Percentiles rank a stretch among this genome's conserved stretches.
phyloP scores from a whole-genome alignment of 2,888 invertebrate species.

The Zaprionus obscuricornis region DNA sequence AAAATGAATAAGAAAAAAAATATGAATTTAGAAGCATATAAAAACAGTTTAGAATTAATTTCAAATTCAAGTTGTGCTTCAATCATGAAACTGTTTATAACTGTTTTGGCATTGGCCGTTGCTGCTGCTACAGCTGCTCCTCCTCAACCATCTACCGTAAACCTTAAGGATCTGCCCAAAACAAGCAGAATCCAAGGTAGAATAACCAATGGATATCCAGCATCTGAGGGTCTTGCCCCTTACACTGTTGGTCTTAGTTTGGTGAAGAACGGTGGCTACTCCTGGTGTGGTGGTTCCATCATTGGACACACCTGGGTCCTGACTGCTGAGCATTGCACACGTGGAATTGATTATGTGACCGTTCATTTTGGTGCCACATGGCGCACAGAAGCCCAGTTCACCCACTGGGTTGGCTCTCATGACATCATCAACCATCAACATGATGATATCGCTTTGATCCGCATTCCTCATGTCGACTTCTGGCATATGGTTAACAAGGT shows the following conservation, averaged over 20 bases:
- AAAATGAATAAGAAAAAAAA: too few relatives aligned
- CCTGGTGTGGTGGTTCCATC: slow-evolving; percentile 69
- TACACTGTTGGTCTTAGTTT: slow-evolving; percentile 65
- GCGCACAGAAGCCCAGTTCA: not conserved
- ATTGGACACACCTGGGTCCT: slow-evolving; percentile 56
- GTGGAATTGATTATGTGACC: not conserved
- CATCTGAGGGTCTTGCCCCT: slow-evolving; percentile 51
- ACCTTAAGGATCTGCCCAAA: slow-evolving; percentile 21
- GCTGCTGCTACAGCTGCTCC: slow-evolving; percentile 21
- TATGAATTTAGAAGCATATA: too few relatives aligned
- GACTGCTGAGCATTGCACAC: slow-evolving; percentile 63
- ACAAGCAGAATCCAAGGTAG: slow-evolving; percentile 46
- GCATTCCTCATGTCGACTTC: too few relatives aligned
- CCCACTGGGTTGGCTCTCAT: not conserved
- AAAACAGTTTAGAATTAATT: too few relatives aligned
- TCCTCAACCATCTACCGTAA: slow-evolving; percentile 16
- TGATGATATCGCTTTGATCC: too few relatives aligned
- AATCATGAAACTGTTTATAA: too few relatives aligned
- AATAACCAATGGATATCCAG: slow-evolving; percentile 61
- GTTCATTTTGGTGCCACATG: too few relatives aligned
- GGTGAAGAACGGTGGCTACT: slow-evolving; percentile 31
- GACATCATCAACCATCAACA: too few relatives aligned
- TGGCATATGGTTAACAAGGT: too few relatives aligned
- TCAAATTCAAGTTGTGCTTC: too few relatives aligned
- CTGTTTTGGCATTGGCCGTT: slow-evolving; percentile 21